Evolutionary conservation across 2,797 vertebrate genomes (phyloP).

Genomic region (Lithobates pipiens): DNA sequence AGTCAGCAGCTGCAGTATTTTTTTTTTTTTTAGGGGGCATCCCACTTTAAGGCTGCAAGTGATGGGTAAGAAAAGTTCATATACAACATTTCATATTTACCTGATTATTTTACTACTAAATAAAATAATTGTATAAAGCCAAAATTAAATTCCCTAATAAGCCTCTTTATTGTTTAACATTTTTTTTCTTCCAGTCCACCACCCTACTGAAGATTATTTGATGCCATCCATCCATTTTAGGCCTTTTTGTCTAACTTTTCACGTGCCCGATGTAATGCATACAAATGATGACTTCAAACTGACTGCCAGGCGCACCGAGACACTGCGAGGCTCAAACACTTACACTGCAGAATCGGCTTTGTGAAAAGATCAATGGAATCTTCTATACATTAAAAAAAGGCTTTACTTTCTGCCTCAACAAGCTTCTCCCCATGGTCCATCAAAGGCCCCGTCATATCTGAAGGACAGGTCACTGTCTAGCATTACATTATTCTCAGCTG

Average conservation of each 20-base stretch:
- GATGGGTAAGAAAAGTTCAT: no score
- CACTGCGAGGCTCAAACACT: conserved; percentile 11
- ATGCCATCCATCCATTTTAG: conserved; percentile 28
- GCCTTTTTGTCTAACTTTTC: conserved; percentile 42
- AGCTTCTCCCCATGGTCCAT: conserved; percentile 7
- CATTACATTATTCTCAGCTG: conserved; percentile 9
- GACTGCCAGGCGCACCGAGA: conserved; percentile 41
- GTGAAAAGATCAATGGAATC: conserved; percentile 31
- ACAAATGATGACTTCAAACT: conserved; percentile 51
- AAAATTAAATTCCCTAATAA: background rate
- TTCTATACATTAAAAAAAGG: conserved; percentile 43
- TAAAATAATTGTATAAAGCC: no score
- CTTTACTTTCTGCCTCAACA: conserved; percentile 26
- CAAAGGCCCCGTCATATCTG: conserved; percentile 41
- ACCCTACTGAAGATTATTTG: background rate
- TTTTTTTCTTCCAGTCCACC: conserved; percentile 10
- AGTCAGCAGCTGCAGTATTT: no score
- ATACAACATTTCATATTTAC: no score
- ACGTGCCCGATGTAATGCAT: conserved; percentile 18
- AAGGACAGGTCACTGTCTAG: conserved; percentile 44
- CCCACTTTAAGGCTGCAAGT: no score
- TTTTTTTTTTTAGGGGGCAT: no score
- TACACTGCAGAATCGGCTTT: background rate
- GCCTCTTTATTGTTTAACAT: background rate
- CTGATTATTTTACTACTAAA: no score